Percentiles rank a stretch among this genome's conserved stretches.
Evolutionary conservation across 2,113 vertebrate species (phyloP).

Genomic region (Paralichthys olivaceus): DNA sequence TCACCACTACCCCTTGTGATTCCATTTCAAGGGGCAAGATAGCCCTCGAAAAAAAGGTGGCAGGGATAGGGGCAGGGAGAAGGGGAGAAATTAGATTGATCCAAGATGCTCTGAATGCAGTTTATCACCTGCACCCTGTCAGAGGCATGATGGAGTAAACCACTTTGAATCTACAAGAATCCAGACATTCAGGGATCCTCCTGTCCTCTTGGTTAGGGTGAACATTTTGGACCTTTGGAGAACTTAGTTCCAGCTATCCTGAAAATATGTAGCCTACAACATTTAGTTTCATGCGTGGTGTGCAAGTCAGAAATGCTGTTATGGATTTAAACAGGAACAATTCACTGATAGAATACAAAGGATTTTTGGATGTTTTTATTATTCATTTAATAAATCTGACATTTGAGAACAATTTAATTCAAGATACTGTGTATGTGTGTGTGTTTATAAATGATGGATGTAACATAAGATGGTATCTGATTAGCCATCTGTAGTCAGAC

Average conservation of each 20-base stretch:
- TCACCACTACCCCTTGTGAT: too few relatives aligned
- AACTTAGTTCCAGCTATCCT: neutral
- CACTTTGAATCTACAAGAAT: too few relatives aligned
- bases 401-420: neutral
- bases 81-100: too few relatives aligned
- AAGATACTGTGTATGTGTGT: too few relatives aligned
- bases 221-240: neutral
- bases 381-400: neutral
- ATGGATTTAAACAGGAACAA: neutral
- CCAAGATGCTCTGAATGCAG: too few relatives aligned
- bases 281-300: neutral
- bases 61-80: too few relatives aligned
- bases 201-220: neutral
- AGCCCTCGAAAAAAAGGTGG: too few relatives aligned
- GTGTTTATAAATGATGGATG: neutral
- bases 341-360: neutral
- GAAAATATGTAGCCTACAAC: neutral
- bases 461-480: constrained; percentile 8
- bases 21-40: too few relatives aligned
- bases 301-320: neutral
- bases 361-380: too few relatives aligned
- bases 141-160: too few relatives aligned
- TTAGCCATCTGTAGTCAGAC: neutral
- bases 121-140: too few relatives aligned
- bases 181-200: neutral